Evolutionary conservation across 2,113 vertebrate genomes (phyloP), one percentile per base, ranked within the genome.

Genomic region (Chrysemys picta): DNA sequence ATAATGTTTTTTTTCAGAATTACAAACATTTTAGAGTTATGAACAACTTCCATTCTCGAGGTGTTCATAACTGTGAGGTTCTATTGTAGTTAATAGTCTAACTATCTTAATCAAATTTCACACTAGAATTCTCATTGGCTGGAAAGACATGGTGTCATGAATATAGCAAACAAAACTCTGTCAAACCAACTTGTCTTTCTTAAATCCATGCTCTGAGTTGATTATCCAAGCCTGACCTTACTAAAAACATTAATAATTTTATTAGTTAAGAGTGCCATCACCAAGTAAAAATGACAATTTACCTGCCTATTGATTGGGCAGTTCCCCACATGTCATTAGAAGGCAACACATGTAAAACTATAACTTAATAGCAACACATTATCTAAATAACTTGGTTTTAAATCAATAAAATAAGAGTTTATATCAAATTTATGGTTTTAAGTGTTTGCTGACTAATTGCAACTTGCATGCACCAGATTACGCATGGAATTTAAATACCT

Each of bases 401-500:
- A 53, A 87, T 47, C 19, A 89, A 1, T 6, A 89, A 90, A 89
- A 53, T 4, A 80, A 12, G 53, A 2, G 5, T 78, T 90, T 92
- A 83, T 75, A 85, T 52, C 24, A 94, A 42, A 3, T 50, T 6
- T 91, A 82, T 79, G 25, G 53, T 88, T 93, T 80, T 87, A 89
- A 82, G 2, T 38, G 45, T 84, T 94, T 88, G 22, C 53, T 80
- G 93, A 16, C 80, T 93, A 86, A 82, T 93, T 86, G 24, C 52
- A 88, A 47, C 49, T 35, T 84, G 82, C 35, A n/a, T 24, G 10
- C 54, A 89, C 69, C 87, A 82, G 89, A 57, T 53, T 92, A 81
- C 82, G 79, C 49, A 56, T 94, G 90, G 42, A 92, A 92, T 86
- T 86, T 25, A 86, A 96, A 82, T 57, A 89, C 84, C 81, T 94